phyloP scores from a whole-genome alignment of 2,888 invertebrate species.

The Encarsia formosa region DNA sequence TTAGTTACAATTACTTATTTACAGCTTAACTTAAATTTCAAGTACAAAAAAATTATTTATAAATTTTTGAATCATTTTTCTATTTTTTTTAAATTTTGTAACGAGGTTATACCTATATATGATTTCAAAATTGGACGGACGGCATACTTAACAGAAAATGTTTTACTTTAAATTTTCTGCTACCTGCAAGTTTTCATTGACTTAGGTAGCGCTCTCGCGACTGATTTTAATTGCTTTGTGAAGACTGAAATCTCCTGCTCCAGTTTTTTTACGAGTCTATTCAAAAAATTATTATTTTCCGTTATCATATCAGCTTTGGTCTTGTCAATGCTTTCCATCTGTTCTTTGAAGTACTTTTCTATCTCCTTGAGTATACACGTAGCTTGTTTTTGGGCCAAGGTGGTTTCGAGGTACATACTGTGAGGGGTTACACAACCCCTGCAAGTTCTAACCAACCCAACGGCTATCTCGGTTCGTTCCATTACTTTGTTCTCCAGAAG shows the following conservation, averaged over 20 bases:
- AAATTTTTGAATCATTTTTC: too few relatives aligned
- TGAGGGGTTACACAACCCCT: neutral
- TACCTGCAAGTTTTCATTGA: too few relatives aligned
- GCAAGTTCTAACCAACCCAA: conserved; percentile 12
- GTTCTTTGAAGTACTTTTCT: neutral
- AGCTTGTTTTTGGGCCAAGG: neutral
- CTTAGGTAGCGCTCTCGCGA: too few relatives aligned
- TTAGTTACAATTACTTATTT: too few relatives aligned
- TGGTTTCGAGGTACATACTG: neutral
- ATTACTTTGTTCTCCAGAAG: conserved; percentile 2
- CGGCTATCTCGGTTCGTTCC: conserved; percentile 9
- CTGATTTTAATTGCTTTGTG: neutral
- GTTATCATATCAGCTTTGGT: neutral
- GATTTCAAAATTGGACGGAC: too few relatives aligned
- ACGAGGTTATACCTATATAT: too few relatives aligned
- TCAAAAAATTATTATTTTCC: neutral
- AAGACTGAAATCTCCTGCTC: neutral
- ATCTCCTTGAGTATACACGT: neutral
- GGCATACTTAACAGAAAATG: too few relatives aligned
- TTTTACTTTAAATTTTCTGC: too few relatives aligned
- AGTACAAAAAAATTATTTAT: too few relatives aligned
- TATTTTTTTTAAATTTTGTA: too few relatives aligned
- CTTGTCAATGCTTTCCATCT: neutral
- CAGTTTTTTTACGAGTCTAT: neutral
- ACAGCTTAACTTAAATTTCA: too few relatives aligned